Conservation (phyloP, 64 coral and sea anemone genomes). For the Montipora efflorescens region DNA sequence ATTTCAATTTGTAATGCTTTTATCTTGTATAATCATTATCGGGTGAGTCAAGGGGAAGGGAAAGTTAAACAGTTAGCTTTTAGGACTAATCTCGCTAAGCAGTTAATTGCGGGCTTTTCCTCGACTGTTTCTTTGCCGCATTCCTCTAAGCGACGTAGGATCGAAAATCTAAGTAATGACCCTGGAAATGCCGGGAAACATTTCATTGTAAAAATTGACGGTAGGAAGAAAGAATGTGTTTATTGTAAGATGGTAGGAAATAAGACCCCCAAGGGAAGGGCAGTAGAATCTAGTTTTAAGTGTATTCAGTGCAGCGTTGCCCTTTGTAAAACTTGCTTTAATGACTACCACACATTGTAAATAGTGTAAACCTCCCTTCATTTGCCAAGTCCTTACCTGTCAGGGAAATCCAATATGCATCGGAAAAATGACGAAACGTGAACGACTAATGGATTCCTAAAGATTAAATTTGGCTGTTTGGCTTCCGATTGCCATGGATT, state of each 20-base stretch:
- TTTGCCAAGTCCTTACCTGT: too few relatives aligned
- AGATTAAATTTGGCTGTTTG: too few relatives aligned
- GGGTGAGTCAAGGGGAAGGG: not conserved
- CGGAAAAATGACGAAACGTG: too few relatives aligned
- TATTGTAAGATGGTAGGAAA: too few relatives aligned
- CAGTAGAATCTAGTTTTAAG: not conserved
- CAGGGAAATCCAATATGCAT: too few relatives aligned
- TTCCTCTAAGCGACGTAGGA: not conserved
- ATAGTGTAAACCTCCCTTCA: too few relatives aligned
- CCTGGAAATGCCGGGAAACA: not conserved
- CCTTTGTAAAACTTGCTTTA: not conserved
- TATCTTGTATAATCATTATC: not conserved
- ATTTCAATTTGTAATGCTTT: slow-evolving; percentile 37
- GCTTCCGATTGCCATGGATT: too few relatives aligned
- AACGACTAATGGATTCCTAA: too few relatives aligned
- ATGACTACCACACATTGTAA: too few relatives aligned
- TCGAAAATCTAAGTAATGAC: not conserved
- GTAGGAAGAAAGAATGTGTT: not conserved
- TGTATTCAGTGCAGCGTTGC: not conserved
- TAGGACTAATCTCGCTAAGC: slow-evolving; percentile 1
- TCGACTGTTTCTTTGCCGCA: not conserved
- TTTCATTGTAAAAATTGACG: not conserved
- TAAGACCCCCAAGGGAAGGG: too few relatives aligned
- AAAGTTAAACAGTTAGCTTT: not conserved
- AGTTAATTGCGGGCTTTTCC: not conserved